Base-by-base conservation (phyloP, 2,113 vertebrate species). In the Xerus inauris region DNA sequence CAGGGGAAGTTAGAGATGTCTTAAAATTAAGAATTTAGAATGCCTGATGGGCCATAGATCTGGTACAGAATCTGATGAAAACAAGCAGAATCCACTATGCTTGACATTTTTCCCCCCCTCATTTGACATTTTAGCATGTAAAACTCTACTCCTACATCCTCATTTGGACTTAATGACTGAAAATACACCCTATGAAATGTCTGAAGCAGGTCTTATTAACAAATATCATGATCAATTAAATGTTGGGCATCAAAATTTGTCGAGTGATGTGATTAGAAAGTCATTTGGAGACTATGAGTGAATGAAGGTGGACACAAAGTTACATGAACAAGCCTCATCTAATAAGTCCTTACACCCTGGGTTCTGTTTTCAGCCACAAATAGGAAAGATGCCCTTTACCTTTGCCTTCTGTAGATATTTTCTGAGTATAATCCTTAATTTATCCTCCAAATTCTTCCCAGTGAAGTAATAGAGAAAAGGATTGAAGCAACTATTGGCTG, bases 381-480 rank as follows among this genome's bases (percentile, higher is more conserved):
- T 32, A 73, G 62, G 65, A 85, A 87, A 65, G 35, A 10, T 30
- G 73, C 35, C 90, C 49, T 93, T 94, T 73, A 12, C 49, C 89
- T 75, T 81, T 87, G 19, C 26, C 13, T 91, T 93, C 85, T 59
- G 8, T 6, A 4, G 5, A 32, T 89, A 49, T 81, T 92, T 97
- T 71, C 42, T 86, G 57, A 83, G 76, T 82, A 95, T 59, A 84
- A 57, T 96, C 85, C 67, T 98, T 81, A 98, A 51, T 96, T 97
- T 97, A 0, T 80, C 97, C 97, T 98, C 98, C 94, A 99, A 99
- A 96, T 98, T 98, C 92, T 99, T 99, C 57, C 98, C 99, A 4
- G 97, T 95, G 4, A 99, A 99, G 51, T 99, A 98, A 87, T 99
- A 99, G 20, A 99, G 98, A 67, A 99, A 13, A 16, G 99, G 99